Evolutionary conservation across 2,888 invertebrate species (phyloP), one percentile per base, ranked within the genome.

Genomic region (Agriopis aurantiaria): DNA sequence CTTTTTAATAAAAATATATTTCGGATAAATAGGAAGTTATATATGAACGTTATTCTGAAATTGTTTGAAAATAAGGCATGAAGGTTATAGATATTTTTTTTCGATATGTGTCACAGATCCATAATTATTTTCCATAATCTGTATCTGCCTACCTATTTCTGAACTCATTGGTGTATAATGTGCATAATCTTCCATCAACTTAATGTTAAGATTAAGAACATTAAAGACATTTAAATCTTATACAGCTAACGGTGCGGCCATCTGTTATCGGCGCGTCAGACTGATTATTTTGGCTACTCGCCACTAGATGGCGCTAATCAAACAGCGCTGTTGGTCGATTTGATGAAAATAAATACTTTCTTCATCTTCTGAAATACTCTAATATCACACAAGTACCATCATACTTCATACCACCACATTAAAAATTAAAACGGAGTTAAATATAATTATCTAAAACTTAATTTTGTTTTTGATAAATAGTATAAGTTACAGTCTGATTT

Each of bases 221-320:
- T 33, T 33, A 3, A 5, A 33, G 1, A 3, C 4, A 33, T 33
- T 33, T 33, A 3, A 17, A 43, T 11, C 14, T 17, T 46, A 46
- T 3, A 23, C 11, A 58, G 40, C 6, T 68, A 56, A 67, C 46
- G n/a, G 57, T 74, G 75, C 8, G n/a, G 88, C 88, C 90, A 89
- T 88, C 93, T 93, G 78, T 76, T 77, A 81, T 64, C 65, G 17
- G 75, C 68, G 58, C 53, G 72, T 68, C 3, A 78, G 87, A 93
- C 83, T 76, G 75, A 77, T 70, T 67, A 73, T 65, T 83, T 75
- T 59, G n/a, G 78, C 93, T 80, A 77, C 89, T 90, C 87, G 64
- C 78, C 88, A 76, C 83, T 82, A 91, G 91, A 83, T 90, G 91
- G 90, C 92, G 84, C 69, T 8, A 55, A 64, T 64, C 40, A 23